A percentile compares a stretch with the other conserved stretches of the same genome.
Conservation (phyloP, 1,140 invertebrate species). For the Achroia grisella region DNA sequence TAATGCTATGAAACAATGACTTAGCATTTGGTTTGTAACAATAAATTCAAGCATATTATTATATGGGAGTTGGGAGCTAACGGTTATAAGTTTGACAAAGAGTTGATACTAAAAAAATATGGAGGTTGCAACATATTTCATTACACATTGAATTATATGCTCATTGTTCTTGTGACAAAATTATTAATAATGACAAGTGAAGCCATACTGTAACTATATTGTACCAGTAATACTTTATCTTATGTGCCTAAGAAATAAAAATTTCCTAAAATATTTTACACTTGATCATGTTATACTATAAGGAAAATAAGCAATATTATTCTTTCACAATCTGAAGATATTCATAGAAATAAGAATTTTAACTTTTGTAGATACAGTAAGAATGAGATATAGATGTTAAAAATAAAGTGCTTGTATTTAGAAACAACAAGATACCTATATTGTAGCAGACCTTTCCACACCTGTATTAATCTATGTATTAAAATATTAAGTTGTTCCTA, state of each 20-base stretch:
- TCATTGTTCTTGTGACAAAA: conserved; percentile 17
- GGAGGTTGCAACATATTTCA: conserved; percentile 15
- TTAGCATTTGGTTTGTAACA: conserved; percentile 68
- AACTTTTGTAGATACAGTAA: neutral
- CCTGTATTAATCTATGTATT: neutral
- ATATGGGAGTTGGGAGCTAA: conserved; percentile 25
- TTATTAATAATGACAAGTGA: conserved; percentile 20
- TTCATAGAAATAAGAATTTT: conserved; percentile 15
- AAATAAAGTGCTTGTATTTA: conserved; percentile 13
- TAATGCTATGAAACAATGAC: conserved; percentile 70
- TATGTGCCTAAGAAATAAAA: conserved; percentile 64
- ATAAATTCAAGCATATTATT: conserved; percentile 46
- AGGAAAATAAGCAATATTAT: conserved; percentile 29
- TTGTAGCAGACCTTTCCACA: no score
- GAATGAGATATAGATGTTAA: conserved; percentile 8
- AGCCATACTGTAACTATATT: conserved; percentile 41
- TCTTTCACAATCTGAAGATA: conserved; percentile 14
- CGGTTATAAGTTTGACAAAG: conserved; percentile 15
- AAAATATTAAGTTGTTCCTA: conserved; percentile 18
- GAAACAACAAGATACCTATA: conserved; percentile 9
- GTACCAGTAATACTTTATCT: conserved; percentile 63
- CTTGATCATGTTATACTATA: conserved; percentile 45
- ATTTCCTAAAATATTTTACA: conserved; percentile 66
- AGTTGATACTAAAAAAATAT: conserved; percentile 9
- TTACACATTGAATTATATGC: conserved; percentile 31